Conservation (phyloP, 2,888 invertebrate species). For the Ectobius pallidus region DNA sequence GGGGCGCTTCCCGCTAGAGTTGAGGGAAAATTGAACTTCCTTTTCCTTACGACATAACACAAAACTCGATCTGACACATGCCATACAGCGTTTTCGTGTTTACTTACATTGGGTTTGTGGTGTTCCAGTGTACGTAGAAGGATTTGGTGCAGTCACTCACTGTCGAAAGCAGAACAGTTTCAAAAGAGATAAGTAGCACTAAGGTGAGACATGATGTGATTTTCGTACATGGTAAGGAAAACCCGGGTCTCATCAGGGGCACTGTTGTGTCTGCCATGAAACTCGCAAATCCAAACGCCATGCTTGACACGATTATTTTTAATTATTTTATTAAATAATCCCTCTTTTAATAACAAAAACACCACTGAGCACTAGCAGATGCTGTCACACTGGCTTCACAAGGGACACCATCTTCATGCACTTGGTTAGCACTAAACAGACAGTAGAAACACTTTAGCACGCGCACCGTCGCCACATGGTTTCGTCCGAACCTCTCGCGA, state of each 20-base stretch:
- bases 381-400: conserved; percentile 9
- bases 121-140: conserved; percentile 90
- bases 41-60: not conserved
- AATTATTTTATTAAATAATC: too few species aligned
- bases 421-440: too few species aligned
- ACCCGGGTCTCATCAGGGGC: not conserved
- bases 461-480: not conserved
- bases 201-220: conserved; percentile 39
- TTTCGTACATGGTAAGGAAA: conserved; percentile 22
- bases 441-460: too few species aligned
- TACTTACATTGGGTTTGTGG: conserved; percentile 82
- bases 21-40: not conserved
- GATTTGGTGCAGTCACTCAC: conserved; percentile 81
- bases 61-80: not conserved
- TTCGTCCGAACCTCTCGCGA: not conserved
- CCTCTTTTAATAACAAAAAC: not conserved
- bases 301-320: conserved; percentile 7
- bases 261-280: not conserved
- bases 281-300: conserved; percentile 17
- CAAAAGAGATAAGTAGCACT: conserved; percentile 41
- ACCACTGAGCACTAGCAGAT: not conserved
- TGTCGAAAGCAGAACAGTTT: conserved; percentile 67
- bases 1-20: not conserved
- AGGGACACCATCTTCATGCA: not conserved
- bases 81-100: not conserved